These are phyloP conservation scores for Nothura maculosa DNA, from an alignment of 2,797 vertebrate genomes.

Conservation along the genomic window DNA sequence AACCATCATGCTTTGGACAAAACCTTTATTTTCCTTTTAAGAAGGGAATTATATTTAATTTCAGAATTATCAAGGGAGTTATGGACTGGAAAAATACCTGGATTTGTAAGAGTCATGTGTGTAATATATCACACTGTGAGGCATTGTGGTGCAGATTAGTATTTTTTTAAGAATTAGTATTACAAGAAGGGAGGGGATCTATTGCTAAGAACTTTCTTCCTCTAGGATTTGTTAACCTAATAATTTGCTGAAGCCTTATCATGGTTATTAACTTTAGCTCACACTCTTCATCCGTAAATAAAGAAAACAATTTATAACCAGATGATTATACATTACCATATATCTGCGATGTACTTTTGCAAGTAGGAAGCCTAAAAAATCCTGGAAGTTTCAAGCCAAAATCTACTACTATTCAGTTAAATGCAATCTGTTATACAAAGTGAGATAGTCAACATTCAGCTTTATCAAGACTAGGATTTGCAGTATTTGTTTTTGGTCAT, in stretches of 20 bases:
- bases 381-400: neutral
- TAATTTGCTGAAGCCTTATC: neutral
- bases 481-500: neutral
- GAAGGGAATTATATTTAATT: neutral
- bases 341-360: neutral
- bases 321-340: neutral
- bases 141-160: neutral
- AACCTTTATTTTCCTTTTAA: neutral
- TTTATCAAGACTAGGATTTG: neutral
- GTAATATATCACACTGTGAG: neutral
- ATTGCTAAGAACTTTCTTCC: neutral
- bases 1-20: neutral
- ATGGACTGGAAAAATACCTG: neutral
- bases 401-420: neutral
- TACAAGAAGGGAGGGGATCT: neutral
- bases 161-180: neutral
- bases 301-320: neutral
- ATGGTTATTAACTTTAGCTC: neutral
- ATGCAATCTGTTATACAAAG: neutral
- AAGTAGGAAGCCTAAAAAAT: neutral
- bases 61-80: neutral
- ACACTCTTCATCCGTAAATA: neutral
- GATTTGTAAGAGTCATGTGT: neutral
- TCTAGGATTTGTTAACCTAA: neutral
- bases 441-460: neutral